Evolutionary conservation across 30 jellyfish, hydroid and myxozoan species (phyloP).

Genomic region (Nemopilema nomurai): DNA sequence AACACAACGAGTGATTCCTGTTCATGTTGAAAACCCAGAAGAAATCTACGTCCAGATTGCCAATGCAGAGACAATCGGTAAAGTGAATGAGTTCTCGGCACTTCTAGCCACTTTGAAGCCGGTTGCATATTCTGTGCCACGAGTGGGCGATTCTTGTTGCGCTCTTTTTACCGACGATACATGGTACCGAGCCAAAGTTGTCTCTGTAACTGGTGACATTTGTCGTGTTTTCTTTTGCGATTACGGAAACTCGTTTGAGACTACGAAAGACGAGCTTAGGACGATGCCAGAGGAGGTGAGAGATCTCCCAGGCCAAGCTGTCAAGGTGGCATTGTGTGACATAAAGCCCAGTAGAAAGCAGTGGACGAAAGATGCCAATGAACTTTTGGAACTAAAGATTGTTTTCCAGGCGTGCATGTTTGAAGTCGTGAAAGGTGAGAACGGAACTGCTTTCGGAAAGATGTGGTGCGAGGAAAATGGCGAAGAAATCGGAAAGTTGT

Average conservation of each 20-base stretch:
- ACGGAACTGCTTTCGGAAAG: conserved; percentile 16
- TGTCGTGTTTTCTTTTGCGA: conserved; percentile 33
- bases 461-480: conserved; percentile 3
- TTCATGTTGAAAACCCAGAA: conserved; percentile 64
- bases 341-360: conserved; percentile 25
- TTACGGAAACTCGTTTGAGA: conserved; percentile 21
- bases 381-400: conserved; percentile 4
- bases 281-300: conserved; percentile 66
- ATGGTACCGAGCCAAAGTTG: conserved; percentile 74
- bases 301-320: conserved; percentile 65
- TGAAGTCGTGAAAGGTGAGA: neutral
- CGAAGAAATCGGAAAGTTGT: conserved; percentile 10
- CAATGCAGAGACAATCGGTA: conserved; percentile 29
- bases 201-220: neutral
- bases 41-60: conserved; percentile 59
- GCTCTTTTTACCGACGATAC: conserved; percentile 47
- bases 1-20: conserved; percentile 19
- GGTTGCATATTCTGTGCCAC: conserved; percentile 11
- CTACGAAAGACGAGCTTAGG: conserved; percentile 14
- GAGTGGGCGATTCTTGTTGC: conserved; percentile 16
- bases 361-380: conserved; percentile 8
- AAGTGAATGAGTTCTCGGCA: conserved; percentile 41
- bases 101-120: conserved; percentile 1
- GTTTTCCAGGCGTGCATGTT: conserved; percentile 19
- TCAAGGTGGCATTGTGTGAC: conserved; percentile 36